phyloP scores from a whole-genome alignment of 1,140 invertebrate species.

The Ips nitidus region DNA sequence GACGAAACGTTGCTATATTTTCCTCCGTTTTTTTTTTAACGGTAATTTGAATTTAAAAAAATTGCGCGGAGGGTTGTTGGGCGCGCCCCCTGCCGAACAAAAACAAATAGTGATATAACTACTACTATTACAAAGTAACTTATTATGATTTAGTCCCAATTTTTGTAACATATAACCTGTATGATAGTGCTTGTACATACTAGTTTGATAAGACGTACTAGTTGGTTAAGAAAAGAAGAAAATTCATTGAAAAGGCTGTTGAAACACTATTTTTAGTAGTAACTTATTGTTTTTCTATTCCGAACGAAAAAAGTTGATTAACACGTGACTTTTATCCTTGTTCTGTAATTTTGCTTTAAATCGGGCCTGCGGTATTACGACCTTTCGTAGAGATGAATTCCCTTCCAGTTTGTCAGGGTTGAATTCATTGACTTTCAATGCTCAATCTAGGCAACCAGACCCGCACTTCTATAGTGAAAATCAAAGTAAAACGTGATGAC shows the following conservation, averaged over 20 bases:
- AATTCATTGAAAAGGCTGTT: slow-evolving; percentile 27
- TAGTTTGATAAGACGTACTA: slow-evolving; percentile 6
- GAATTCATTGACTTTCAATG: no score
- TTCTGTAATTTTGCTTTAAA: no score
- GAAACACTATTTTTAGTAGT: slow-evolving; percentile 29
- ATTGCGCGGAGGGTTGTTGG: no score
- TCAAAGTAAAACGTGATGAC: no score
- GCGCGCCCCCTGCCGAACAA: not conserved
- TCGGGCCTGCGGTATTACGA: no score
- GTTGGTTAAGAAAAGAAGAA: slow-evolving; percentile 24
- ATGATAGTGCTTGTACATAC: slow-evolving; percentile 15
- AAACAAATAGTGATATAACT: not conserved
- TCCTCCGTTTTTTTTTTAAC: not conserved
- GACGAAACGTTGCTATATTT: not conserved
- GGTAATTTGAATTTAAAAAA: no score
- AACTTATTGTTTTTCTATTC: slow-evolving; percentile 22
- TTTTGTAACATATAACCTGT: slow-evolving; percentile 21
- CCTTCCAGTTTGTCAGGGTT: no score
- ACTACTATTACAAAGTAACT: slow-evolving; percentile 4
- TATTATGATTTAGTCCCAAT: slow-evolving; percentile 11
- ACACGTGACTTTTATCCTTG: no score
- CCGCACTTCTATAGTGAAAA: no score
- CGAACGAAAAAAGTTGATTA: no score
- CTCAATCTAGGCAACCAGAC: no score
- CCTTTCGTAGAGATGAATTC: no score